These are phyloP conservation scores for Cyclina sinensis DNA, from an alignment of 1,140 invertebrate species.

Conservation along the genomic window DNA sequence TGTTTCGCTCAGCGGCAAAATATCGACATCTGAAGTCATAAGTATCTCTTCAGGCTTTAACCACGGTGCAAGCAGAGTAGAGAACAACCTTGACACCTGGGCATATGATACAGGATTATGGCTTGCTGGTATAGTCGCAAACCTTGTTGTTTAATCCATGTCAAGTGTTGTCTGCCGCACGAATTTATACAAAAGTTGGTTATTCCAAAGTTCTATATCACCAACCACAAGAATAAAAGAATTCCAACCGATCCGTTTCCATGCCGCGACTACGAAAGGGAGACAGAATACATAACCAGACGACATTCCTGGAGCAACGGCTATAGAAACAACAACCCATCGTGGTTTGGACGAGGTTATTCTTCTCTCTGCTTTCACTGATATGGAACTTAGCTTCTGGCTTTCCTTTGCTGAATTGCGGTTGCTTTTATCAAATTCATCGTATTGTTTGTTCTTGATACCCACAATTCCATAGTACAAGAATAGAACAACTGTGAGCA, in stretches of 20 bases:
- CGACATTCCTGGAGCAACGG: neutral
- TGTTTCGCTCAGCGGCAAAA: neutral
- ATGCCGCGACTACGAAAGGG: neutral
- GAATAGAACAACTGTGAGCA: neutral
- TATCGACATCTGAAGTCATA: conserved; percentile 11
- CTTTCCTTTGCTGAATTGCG: neutral
- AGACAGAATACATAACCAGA: neutral
- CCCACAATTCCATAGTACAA: neutral
- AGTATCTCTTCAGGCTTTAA: neutral
- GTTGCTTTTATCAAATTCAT: neutral
- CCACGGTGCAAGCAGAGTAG: neutral
- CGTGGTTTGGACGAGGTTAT: neutral
- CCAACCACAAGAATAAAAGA: neutral
- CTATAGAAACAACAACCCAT: neutral
- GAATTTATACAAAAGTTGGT: neutral
- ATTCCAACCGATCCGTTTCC: conserved; percentile 20
- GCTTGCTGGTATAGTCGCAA: neutral
- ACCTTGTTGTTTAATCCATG: neutral
- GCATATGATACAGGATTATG: conserved; percentile 21
- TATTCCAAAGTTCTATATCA: neutral
- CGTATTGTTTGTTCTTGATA: neutral
- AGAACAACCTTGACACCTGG: conserved; percentile 1
- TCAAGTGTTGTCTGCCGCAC: neutral
- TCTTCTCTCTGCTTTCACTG: neutral
- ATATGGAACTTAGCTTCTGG: neutral